Evolutionary conservation across 2,113 vertebrate genomes (phyloP), one percentile per base, ranked within the genome.

Genomic region (Hippolais icterina): DNA sequence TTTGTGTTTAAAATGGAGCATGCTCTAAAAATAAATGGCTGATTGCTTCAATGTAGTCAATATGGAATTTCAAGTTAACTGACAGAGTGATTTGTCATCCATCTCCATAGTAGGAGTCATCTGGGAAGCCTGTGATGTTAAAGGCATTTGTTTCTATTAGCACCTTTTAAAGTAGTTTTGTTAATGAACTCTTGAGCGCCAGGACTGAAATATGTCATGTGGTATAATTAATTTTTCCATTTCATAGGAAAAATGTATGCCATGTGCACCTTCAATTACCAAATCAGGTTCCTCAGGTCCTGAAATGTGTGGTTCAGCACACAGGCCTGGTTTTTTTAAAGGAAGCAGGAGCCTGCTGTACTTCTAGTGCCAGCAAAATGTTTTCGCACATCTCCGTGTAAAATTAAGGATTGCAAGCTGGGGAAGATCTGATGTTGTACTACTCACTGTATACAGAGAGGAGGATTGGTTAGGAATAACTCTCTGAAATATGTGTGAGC

Each of bases 1-100:
- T 60, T 93, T 83, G n/a, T 63, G 87, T 94, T 92, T 93, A 95
- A 97, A 97, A 90, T 92, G 90, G 83, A 93, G 78, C 61, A 17
- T 56, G 44, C 33, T 92, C 71, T 68, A 78, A 78, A 84, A 88
- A 92, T 92, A 90, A 77, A 79, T 65, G 50, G 25, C 59, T 94
- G 52, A 82, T 96, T 94, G 74, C 63, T 95, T 86, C 61, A 39
- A 3, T 46, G 50, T 90, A 75, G 65, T 94, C 63, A 83, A 49
- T 88, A 65, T 53, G 53, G 77, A 84, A 92, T 87, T 78, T 90
- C 74, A 69, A 88, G 71, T 76, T 87, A 80, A 90, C 50, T 79
- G 78, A 39, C 46, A 63, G 83, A 79, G 65, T 54, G 44, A 89
- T 77, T 96, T 72, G 47, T 80, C 85, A 77, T 91, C 53, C 46